Conservation (phyloP, 1,140 invertebrate genomes). For the Nilaparvata lugens region DNA sequence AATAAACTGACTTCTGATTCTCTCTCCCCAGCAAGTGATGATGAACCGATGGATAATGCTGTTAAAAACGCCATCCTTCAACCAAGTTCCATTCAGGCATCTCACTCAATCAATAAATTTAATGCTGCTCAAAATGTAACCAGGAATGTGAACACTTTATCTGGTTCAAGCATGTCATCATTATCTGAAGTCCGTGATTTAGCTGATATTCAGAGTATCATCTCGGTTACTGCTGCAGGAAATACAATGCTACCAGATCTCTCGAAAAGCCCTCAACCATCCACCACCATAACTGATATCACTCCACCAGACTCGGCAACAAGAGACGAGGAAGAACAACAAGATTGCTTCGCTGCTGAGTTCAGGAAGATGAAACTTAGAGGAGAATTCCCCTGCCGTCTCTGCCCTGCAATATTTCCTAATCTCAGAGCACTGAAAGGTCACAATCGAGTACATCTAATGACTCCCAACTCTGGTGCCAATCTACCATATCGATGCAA, state of each 20-base stretch:
- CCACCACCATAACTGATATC: conserved; percentile 18
- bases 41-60: not conserved
- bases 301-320: conserved; percentile 22
- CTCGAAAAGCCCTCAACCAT: conserved; percentile 24
- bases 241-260: conserved; percentile 18
- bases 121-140: no score
- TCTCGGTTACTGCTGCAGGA: conserved; percentile 46
- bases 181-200: conserved; percentile 49
- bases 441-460: conserved; percentile 69
- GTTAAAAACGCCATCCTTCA: no score
- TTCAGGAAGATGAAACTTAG: conserved; percentile 76
- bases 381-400: conserved; percentile 78
- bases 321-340: conserved; percentile 56
- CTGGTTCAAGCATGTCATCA: not conserved
- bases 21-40: conserved; percentile 2
- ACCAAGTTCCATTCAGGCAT: no score
- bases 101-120: no score
- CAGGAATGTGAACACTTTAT: no score
- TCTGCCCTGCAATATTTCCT: conserved; percentile 74
- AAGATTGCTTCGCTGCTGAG: conserved; percentile 68
- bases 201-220: conserved; percentile 75
- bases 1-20: conserved; percentile 38
- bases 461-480: conserved; percentile 46
- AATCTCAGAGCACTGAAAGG: conserved; percentile 84
- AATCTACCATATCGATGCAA: conserved; percentile 67